Conservation (phyloP, 2,113 vertebrate species). For the Gadus chalcogrammus region DNA sequence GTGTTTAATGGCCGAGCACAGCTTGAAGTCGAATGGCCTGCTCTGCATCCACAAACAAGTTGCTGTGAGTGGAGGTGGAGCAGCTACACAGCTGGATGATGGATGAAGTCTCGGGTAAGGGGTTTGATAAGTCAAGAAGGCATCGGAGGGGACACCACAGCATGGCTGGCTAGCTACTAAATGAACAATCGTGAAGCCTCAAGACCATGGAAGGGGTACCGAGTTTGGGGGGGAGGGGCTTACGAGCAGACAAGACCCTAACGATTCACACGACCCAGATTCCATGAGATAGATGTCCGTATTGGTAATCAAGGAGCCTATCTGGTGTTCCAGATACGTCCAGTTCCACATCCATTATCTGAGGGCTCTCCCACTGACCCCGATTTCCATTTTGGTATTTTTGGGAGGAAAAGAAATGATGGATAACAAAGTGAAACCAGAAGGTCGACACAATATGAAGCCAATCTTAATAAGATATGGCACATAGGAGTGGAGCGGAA, state of each 20-base stretch:
- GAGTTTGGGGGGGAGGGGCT: neutral
- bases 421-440: constrained; percentile 51
- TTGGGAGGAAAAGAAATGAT: constrained; percentile 23
- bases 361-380: constrained; percentile 48
- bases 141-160: constrained; percentile 5
- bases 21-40: constrained; percentile 24
- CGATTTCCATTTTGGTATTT: constrained; percentile 31
- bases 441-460: constrained; percentile 40
- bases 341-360: constrained; percentile 40
- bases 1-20: constrained; percentile 28
- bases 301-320: constrained; percentile 50
- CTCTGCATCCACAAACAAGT: constrained; percentile 35
- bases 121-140: constrained; percentile 18
- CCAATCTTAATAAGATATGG: constrained; percentile 44
- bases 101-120: constrained; percentile 23
- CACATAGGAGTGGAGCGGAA: constrained; percentile 29
- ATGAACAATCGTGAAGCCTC: neutral
- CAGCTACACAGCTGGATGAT: constrained; percentile 2
- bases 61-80: neutral
- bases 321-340: constrained; percentile 26
- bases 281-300: constrained; percentile 47
- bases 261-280: constrained; percentile 24
- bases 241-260: constrained; percentile 20
- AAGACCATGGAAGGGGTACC: constrained; percentile 20
- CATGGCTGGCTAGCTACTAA: constrained; percentile 19